A percentile compares a stretch with the other conserved stretches of the same genome.
Conservation (phyloP, 2,797 vertebrate species). For the Acestrorhynchus altus region DNA sequence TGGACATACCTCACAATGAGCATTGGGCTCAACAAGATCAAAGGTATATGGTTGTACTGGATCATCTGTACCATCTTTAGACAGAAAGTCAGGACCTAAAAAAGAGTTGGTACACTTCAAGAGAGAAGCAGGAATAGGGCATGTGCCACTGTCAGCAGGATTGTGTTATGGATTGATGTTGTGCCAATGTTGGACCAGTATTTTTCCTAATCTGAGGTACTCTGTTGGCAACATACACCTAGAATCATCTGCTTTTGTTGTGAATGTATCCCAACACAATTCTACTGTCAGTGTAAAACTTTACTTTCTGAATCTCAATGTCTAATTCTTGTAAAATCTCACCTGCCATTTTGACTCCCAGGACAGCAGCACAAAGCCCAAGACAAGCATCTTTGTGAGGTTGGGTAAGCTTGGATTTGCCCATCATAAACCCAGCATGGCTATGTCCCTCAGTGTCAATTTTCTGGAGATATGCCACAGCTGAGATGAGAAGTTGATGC, state of each 20-base stretch:
- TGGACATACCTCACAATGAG: slow-evolving; percentile 4
- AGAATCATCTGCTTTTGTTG: slow-evolving; percentile 32
- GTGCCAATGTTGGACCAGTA: slow-evolving; percentile 32
- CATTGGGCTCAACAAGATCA: slow-evolving; percentile 27
- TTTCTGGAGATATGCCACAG: too few species aligned
- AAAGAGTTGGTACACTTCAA: slow-evolving; percentile 41
- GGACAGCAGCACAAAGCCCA: slow-evolving; percentile 37
- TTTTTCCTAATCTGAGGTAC: slow-evolving; percentile 1
- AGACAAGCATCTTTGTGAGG: slow-evolving; percentile 12
- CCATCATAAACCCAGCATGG: slow-evolving; percentile 33
- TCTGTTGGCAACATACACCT: slow-evolving; percentile 33
- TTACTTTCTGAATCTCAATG: neutral
- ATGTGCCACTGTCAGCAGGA: slow-evolving; percentile 40
- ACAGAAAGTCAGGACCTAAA: slow-evolving; percentile 31
- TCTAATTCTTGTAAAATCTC: slow-evolving; percentile 20
- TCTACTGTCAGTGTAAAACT: slow-evolving; percentile 34
- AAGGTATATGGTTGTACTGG: neutral
- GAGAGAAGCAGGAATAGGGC: neutral
- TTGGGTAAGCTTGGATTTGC: slow-evolving; percentile 34
- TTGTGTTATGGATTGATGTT: slow-evolving; percentile 39
- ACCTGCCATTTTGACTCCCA: slow-evolving; percentile 26
- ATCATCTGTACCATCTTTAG: neutral
- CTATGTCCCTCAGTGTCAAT: neutral
- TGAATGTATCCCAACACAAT: slow-evolving; percentile 34
- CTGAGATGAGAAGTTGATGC: too few species aligned